Base-by-base conservation (phyloP, 30 jellyfish, hydroid and myxozoan genomes). In the Nemopilema nomurai region DNA sequence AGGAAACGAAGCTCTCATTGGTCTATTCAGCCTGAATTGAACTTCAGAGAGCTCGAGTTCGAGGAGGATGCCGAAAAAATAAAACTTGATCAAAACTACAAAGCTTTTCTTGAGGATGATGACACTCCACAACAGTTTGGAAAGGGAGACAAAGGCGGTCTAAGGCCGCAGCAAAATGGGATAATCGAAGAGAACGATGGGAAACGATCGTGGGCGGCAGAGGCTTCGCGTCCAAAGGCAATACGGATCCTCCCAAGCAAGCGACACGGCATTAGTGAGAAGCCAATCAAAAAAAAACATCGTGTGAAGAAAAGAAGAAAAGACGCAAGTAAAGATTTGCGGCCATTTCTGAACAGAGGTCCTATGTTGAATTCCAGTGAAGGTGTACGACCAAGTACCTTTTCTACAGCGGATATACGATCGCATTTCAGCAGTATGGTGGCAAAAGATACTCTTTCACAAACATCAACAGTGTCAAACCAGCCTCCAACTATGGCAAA, bases 61-160 rank as follows among this genome's bases (percentile, higher is more conserved):
- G 97, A 95, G 41, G 97, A 95, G 8, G 99, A 95, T 77, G 92
- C 89, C 19, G 99, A 95, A 79, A 95, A 82, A 69, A 83, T 95
- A 9, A 87, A 87, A 49, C 91, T 95, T 28, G 99, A 95, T 84
- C 95, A 84, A 30, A 90, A 95, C 62, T 95, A 90, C 52, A 89
- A 94, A 77, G 91, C 88, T 19, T 94, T 94, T 82, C 75, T 94
- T 13, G 97, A 85, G 26, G 91, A 83, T 53, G 97, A 89, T 51
- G 96, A 93, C 29, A 81, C 52, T 51, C 82, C 85, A 21, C 66
- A 21, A 0, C 19, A 18, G 8, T 30, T 62, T 57, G 72, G 25
- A 9, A 87, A 70, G 64, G 9, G 13, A 6, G 57, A 13, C 13
- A 30, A 62, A 25, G 79, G 62, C 74, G 66, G 18, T 27, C 29